Percentiles rank a stretch among this genome's conserved stretches.
These are phyloP conservation scores for Polydrusus tereticollis DNA, from an alignment of 2,888 invertebrate species.

Conservation along the genomic window DNA sequence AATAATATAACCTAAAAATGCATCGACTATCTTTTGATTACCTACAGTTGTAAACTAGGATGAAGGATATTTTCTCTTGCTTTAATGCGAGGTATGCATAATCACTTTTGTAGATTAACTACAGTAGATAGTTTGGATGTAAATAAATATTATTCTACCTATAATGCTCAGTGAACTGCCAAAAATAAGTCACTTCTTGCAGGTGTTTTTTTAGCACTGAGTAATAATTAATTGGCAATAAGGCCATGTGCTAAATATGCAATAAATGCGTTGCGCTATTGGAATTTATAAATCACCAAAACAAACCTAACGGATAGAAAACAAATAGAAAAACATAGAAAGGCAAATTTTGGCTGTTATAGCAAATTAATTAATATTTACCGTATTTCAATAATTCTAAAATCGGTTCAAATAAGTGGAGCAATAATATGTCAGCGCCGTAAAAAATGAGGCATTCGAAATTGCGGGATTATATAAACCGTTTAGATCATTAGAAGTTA, in stretches of 20 bases:
- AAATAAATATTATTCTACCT: background rate
- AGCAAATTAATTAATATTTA: too few relatives aligned
- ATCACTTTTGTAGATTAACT: too few relatives aligned
- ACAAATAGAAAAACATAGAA: background rate
- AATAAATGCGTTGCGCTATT: background rate
- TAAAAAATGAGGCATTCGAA: conserved; percentile 37
- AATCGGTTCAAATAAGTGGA: background rate
- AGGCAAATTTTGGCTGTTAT: background rate
- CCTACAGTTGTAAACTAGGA: too few relatives aligned
- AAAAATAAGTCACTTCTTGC: background rate
- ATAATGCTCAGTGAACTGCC: background rate
- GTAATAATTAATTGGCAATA: background rate
- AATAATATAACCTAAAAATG: too few relatives aligned
- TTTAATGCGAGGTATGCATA: too few relatives aligned
- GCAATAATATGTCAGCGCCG: conserved; percentile 23
- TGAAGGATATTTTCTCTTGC: too few relatives aligned
- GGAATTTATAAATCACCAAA: background rate
- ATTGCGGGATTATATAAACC: conserved; percentile 43
- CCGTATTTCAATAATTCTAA: too few relatives aligned
- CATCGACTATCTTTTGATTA: too few relatives aligned
- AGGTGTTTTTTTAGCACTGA: background rate
- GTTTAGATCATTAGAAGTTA: conserved; percentile 23
- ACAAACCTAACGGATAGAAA: background rate
- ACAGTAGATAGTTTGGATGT: too few relatives aligned
- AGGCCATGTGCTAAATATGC: conserved; percentile 3